These are phyloP conservation scores for Helobdella robusta DNA, from an alignment of 2,888 invertebrate species.

Conservation along the genomic window DNA sequence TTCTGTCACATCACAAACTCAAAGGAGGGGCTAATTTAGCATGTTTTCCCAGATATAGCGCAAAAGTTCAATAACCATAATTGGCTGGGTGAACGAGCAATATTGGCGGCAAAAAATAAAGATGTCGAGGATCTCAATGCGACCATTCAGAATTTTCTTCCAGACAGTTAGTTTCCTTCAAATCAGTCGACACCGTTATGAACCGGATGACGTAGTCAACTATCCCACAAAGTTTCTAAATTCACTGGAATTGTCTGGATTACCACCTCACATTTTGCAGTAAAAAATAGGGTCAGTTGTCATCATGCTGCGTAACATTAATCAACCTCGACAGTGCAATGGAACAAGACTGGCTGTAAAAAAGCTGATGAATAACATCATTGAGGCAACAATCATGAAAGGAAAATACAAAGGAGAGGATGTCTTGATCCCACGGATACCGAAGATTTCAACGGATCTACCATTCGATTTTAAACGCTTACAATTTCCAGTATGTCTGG, in stretches of 20 bases:
- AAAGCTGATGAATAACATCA: conserved; percentile 31
- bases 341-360: conserved; percentile 35
- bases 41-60: too few species aligned
- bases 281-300: conserved; percentile 37
- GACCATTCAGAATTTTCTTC: conserved; percentile 21
- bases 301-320: conserved; percentile 37
- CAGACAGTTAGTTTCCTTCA: not conserved
- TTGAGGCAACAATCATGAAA: conserved; percentile 33
- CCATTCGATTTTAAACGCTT: conserved; percentile 7
- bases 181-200: not conserved
- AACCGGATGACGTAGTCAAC: conserved; percentile 29
- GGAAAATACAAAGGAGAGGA: conserved; percentile 33
- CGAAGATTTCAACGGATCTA: conserved; percentile 32
- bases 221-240: conserved; percentile 36
- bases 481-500: not conserved
- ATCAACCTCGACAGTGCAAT: conserved; percentile 37
- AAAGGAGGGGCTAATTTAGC: too few species aligned
- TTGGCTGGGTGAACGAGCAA: conserved; percentile 3
- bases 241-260: conserved; percentile 33
- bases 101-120: conserved; percentile 25
- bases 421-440: conserved; percentile 35
- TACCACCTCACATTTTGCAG: conserved; percentile 35
- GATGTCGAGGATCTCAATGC: conserved; percentile 30
- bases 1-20: too few species aligned
- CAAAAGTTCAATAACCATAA: too few species aligned